phyloP scores from a whole-genome alignment of 2,888 invertebrate species.

The Dryobotodes eremita region DNA sequence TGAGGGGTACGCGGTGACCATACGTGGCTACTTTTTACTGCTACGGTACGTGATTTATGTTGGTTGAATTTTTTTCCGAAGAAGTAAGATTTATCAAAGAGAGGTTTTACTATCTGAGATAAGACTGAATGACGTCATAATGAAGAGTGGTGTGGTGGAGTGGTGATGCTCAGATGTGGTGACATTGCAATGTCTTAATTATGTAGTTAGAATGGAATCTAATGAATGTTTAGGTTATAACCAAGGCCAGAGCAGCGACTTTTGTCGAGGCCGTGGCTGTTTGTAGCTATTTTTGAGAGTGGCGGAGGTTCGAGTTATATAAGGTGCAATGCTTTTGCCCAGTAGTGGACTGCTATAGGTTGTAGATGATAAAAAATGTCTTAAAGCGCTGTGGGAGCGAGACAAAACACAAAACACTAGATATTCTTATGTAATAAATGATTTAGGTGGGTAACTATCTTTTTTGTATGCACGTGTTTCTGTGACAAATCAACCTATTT shows the following conservation, averaged over 20 bases:
- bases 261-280: too few relatives aligned
- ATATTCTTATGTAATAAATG: too few relatives aligned
- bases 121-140: neutral
- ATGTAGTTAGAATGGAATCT: too few relatives aligned
- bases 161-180: neutral
- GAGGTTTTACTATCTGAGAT: neutral
- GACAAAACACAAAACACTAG: too few relatives aligned
- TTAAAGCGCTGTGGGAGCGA: neutral
- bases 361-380: neutral
- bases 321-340: neutral
- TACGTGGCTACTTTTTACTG: conserved; percentile 65
- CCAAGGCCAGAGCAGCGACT: rapidly evolving
- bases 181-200: neutral
- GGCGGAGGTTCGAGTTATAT: too few relatives aligned
- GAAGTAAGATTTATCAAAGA: neutral
- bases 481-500: too few relatives aligned
- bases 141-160: neutral
- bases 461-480: too few relatives aligned
- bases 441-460: too few relatives aligned
- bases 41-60: conserved; percentile 18
- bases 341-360: neutral
- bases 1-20: conserved; percentile 75
- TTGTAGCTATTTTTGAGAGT: neutral
- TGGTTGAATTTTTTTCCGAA: neutral
- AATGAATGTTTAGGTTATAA: neutral